Evolutionary conservation across 2,888 invertebrate species (phyloP).

Genomic region (Trachelus troglodyta): DNA sequence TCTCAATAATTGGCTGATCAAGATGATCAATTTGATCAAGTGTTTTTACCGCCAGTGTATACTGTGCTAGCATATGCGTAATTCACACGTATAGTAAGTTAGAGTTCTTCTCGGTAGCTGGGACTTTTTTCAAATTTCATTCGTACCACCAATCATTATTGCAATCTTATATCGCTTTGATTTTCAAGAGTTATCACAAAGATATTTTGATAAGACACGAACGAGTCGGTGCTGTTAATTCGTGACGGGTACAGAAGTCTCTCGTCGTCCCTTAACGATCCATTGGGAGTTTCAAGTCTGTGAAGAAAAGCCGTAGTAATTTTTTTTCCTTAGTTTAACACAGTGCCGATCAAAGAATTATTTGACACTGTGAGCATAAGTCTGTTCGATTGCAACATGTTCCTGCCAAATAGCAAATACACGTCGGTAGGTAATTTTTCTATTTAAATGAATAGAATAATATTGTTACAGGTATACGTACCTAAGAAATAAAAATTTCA

Average conservation of each 20-base stretch:
- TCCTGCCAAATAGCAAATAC: background rate
- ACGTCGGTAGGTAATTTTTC: background rate
- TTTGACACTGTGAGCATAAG: background rate
- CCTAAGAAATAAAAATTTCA: too few relatives aligned
- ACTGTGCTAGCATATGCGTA: background rate
- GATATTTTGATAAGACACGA: background rate
- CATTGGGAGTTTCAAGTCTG: background rate
- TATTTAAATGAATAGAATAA: background rate
- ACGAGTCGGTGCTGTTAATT: background rate
- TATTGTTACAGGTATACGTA: too few relatives aligned
- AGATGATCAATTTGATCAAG: background rate
- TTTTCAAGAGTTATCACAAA: background rate
- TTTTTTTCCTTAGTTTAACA: background rate
- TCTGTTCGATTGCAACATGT: background rate
- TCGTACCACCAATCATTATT: background rate
- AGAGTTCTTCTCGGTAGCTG: background rate
- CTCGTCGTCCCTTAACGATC: background rate
- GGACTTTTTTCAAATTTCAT: background rate
- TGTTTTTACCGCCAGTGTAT: background rate
- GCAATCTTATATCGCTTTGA: background rate
- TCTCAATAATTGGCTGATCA: background rate
- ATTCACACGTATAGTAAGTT: background rate
- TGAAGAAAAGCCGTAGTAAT: background rate
- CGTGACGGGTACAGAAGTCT: background rate
- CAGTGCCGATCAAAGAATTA: background rate